Base-by-base conservation (phyloP, 2,797 vertebrate species). In the Parotocinclus haroldoi region DNA sequence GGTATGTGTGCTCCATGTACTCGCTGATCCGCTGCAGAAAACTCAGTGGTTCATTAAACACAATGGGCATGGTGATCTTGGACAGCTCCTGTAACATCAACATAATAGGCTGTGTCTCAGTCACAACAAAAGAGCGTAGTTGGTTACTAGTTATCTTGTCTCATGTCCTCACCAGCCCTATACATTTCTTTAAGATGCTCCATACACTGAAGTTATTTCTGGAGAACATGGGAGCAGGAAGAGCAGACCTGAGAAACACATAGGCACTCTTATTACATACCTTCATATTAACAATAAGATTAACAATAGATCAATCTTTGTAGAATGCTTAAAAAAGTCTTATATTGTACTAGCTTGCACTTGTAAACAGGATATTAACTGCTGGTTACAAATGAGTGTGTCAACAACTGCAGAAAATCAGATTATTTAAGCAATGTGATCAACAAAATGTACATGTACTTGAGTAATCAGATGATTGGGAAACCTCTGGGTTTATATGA, bases 1-100 rank as follows among this genome's bases (percentile, higher is more conserved):
- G 94, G 91, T 95, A 93, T 73, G 92, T 96, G 52, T 98, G 96
- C 81, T 98, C 96, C 96, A 99, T 98, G 77, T 98, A 99, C 85
- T 99, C 96, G 0, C 95, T 92, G 84, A 99, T 94, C 68, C 96
- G 89, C 68, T 99, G 96, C 68, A 99, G 91, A 80, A 99, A 98
- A 79, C 96, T 99, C 83, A 99, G 84, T 0, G 96, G 96, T 85
- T 99, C 96, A 0, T 99, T 99, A 85, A 99, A 96, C 68, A 88
- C 92, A 13, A 98, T 93, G 7, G 96, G 96, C 96, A 99, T 99
- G 0, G 96, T 99, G 82, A 99, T 99, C 86, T 98, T 99, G 58
- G 96, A 99, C 75, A 99, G 85, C 78, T 99, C 96, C 96, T 99
- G 66, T 27, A 74, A 51, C 38, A 65, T 17, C 17, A 3, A 57